Evolutionary conservation across 2,113 vertebrate species (phyloP).

Genomic region (Struthio camelus): DNA sequence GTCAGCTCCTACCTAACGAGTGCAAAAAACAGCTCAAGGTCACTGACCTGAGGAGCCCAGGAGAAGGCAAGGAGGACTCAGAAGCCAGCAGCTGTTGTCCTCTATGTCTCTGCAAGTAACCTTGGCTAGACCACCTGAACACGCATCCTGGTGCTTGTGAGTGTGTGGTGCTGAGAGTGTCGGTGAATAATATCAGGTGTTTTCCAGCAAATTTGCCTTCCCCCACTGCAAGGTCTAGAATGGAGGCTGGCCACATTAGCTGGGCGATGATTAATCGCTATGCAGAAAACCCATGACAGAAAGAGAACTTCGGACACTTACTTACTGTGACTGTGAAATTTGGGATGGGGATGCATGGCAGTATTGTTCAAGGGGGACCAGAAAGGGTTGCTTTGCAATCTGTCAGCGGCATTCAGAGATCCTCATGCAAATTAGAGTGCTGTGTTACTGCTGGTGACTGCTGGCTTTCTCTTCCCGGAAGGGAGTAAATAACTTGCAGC

Average conservation of each 20-base stretch:
- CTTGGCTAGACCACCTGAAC: neutral
- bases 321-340: neutral
- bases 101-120: neutral
- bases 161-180: fast-evolving
- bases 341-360: neutral
- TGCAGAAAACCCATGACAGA: neutral
- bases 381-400: neutral
- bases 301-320: neutral
- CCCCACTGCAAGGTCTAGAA: neutral
- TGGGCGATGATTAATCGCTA: neutral
- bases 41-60: neutral
- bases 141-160: neutral
- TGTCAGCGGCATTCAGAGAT: neutral
- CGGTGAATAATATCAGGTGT: neutral
- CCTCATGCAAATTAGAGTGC: neutral
- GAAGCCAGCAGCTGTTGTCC: neutral
- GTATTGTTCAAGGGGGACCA: neutral
- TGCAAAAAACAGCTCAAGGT: neutral
- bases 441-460: neutral
- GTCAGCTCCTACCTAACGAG: slow-evolving; percentile 8
- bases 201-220: neutral
- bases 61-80: neutral
- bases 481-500: slow-evolving; percentile 63
- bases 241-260: neutral
- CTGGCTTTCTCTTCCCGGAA: slow-evolving; percentile 7